Evolutionary conservation across 2,797 vertebrate species (phyloP).

Genomic region (Notoglanidium macrostoma): DNA sequence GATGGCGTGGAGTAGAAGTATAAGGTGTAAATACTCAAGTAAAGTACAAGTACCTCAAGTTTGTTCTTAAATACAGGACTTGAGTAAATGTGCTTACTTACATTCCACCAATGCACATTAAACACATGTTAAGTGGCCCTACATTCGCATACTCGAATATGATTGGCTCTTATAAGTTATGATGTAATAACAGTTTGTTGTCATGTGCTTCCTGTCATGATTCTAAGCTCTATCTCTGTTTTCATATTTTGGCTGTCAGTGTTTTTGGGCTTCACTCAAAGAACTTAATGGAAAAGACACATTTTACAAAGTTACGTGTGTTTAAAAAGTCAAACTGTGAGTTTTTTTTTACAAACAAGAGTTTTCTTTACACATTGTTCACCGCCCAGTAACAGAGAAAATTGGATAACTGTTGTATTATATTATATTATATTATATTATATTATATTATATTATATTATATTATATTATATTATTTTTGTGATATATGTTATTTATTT

Average conservation of each 20-base stretch:
- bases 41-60: too few species aligned
- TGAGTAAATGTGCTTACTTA: too few species aligned
- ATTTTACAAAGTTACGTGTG: background rate
- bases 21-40: too few species aligned
- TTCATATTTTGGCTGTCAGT: background rate
- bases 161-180: background rate
- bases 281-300: background rate
- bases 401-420: background rate
- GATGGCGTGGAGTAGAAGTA: too few species aligned
- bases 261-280: background rate
- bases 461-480: background rate
- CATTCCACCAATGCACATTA: too few species aligned
- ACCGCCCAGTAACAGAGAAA: background rate
- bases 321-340: background rate
- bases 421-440: background rate
- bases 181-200: background rate
- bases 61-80: too few species aligned
- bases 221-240: too few species aligned
- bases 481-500: background rate
- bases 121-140: too few species aligned
- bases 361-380: background rate
- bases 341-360: background rate
- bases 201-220: background rate
- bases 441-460: background rate
- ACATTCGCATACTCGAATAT: too few species aligned